A percentile compares a stretch with the other conserved stretches of the same genome.
These are phyloP conservation scores for Craterocephalus amniculus DNA, from an alignment of 2,797 vertebrate species.

Conservation along the genomic window DNA sequence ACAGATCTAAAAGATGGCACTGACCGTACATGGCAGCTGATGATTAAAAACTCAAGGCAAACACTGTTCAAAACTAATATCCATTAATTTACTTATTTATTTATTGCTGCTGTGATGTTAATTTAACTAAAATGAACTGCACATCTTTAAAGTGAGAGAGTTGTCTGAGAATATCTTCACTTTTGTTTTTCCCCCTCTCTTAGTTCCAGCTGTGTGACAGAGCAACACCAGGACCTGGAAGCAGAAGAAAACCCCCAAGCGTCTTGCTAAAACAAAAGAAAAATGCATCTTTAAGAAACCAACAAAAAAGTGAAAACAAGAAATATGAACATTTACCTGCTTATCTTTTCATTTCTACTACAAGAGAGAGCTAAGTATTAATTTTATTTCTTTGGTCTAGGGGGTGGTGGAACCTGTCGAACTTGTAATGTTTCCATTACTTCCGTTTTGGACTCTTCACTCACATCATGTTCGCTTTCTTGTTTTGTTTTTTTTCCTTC, in stretches of 20 bases:
- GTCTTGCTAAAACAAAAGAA: conserved; percentile 70
- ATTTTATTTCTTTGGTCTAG: conserved; percentile 61
- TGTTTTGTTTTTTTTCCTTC: background rate
- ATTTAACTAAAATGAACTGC: no score
- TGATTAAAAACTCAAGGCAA: no score
- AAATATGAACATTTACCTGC: conserved; percentile 77
- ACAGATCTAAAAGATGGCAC: no score
- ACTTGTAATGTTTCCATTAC: conserved; percentile 49
- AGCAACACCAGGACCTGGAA: conserved; percentile 66
- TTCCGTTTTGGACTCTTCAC: conserved; percentile 41
- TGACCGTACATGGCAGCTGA: no score
- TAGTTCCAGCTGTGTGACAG: conserved; percentile 57
- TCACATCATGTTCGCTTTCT: conserved; percentile 18
- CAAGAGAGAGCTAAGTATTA: conserved; percentile 74
- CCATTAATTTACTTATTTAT: no score
- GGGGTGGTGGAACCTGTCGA: conserved; percentile 54
- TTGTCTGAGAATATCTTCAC: no score
- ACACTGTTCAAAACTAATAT: no score
- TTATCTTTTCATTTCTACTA: conserved; percentile 80
- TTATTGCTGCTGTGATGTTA: no score
- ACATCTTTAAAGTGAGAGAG: no score
- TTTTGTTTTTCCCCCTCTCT: background rate
- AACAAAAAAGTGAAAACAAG: conserved; percentile 65
- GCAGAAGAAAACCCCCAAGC: conserved; percentile 72
- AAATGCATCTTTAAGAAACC: conserved; percentile 72